These are phyloP conservation scores for Silvanus unidentatus DNA, from an alignment of 2,888 invertebrate species.

Conservation along the genomic window DNA sequence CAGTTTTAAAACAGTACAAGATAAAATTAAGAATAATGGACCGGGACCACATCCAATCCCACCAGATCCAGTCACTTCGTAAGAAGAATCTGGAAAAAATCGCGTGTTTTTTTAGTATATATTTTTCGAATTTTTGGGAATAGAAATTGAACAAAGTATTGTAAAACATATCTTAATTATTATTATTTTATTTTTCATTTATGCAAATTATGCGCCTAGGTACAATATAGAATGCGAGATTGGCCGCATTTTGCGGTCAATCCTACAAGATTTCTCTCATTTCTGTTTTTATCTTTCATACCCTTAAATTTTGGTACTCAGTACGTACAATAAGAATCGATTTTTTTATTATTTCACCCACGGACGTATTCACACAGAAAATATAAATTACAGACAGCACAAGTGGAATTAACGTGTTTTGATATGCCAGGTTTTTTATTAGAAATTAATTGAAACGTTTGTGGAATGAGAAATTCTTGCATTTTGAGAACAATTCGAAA, in stretches of 20 bases:
- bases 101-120: no score
- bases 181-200: slow-evolving; percentile 38
- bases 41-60: slow-evolving; percentile 52
- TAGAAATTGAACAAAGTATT: no score
- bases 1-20: slow-evolving; percentile 59
- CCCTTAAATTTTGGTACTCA: slow-evolving; percentile 43
- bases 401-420: neutral
- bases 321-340: slow-evolving; percentile 44
- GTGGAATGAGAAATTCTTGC: no score
- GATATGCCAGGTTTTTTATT: slow-evolving; percentile 1
- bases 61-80: no score
- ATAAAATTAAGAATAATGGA: slow-evolving; percentile 50
- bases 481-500: no score
- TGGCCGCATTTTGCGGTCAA: slow-evolving; percentile 36
- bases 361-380: slow-evolving; percentile 24
- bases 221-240: slow-evolving; percentile 45
- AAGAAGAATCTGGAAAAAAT: no score
- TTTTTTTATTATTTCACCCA: slow-evolving; percentile 38
- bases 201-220: slow-evolving; percentile 48
- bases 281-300: slow-evolving; percentile 26
- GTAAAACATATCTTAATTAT: no score
- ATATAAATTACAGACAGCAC: neutral
- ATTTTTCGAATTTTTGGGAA: no score
- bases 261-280: slow-evolving; percentile 36
- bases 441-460: neutral